A percentile compares a stretch with the other conserved stretches of the same genome.
phyloP scores from a whole-genome alignment of 2,113 vertebrate species.

The Lycocorax pyrrhopterus region DNA sequence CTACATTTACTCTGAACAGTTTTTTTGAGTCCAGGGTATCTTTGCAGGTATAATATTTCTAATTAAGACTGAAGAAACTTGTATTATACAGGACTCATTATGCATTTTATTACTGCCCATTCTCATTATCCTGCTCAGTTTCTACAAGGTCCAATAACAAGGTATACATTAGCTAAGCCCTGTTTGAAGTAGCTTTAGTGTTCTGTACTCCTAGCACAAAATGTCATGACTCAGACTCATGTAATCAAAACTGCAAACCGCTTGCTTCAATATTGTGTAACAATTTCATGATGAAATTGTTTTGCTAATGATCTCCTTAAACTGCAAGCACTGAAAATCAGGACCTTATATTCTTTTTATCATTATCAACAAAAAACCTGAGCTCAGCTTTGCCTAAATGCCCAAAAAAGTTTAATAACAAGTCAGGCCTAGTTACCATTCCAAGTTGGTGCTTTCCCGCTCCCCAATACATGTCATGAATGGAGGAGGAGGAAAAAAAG shows the following conservation, averaged over 20 bases:
- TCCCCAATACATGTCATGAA: background rate
- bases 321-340: background rate
- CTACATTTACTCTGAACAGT: background rate
- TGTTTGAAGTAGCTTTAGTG: slow-evolving; percentile 64
- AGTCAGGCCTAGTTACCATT: background rate
- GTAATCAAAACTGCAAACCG: slow-evolving; percentile 57
- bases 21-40: background rate
- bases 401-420: background rate
- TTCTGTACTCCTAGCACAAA: slow-evolving; percentile 54
- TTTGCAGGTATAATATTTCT: background rate
- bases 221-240: slow-evolving; percentile 59
- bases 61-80: slow-evolving; percentile 40
- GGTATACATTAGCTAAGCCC: slow-evolving; percentile 48
- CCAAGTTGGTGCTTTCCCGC: background rate
- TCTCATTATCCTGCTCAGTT: slow-evolving; percentile 44
- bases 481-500: background rate
- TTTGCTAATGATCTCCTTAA: slow-evolving; percentile 44
- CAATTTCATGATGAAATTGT: slow-evolving; percentile 39
- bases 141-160: slow-evolving; percentile 45
- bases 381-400: background rate
- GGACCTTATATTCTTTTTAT: background rate
- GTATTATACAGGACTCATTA: slow-evolving; percentile 8
- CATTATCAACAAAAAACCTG: background rate
- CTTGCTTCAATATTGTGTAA: slow-evolving; percentile 60
- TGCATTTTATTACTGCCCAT: background rate